A percentile compares a stretch with the other conserved stretches of the same genome.
These are phyloP conservation scores for Bolinopsis microptera DNA, from an alignment of 37 sponge, comb jelly and placozoan species.

Conservation along the genomic window DNA sequence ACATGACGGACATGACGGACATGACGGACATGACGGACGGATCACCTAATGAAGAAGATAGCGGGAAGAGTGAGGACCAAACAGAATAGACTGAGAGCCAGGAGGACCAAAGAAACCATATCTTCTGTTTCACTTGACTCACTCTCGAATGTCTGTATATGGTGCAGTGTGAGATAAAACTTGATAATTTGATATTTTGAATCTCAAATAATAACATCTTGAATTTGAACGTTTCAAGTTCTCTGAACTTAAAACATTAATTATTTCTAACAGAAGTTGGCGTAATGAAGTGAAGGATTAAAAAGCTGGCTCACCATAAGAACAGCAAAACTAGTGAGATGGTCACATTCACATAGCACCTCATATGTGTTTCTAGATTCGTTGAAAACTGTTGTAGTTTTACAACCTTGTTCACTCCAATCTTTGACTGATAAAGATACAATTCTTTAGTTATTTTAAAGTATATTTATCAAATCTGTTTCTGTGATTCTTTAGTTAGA, in stretches of 20 bases:
- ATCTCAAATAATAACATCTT: too few species aligned
- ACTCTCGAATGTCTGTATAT: conserved; percentile 12
- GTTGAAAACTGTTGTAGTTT: neutral
- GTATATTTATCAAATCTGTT: too few species aligned
- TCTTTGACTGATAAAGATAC: neutral
- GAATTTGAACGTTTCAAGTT: too few species aligned
- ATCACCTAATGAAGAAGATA: neutral
- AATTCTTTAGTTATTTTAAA: too few species aligned
- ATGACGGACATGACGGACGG: too few species aligned
- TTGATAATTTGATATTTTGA: too few species aligned
- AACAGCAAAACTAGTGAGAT: neutral
- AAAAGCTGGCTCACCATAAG: neutral
- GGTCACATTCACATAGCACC: neutral
- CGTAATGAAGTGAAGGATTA: too few species aligned
- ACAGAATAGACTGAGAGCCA: neutral
- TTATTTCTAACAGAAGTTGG: too few species aligned
- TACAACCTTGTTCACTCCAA: neutral
- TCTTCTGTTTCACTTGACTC: neutral
- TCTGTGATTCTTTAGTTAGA: too few species aligned
- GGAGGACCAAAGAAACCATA: neutral
- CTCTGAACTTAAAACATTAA: too few species aligned
- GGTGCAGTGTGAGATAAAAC: neutral
- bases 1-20: too few species aligned
- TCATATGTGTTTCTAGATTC: neutral
- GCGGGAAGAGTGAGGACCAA: conserved; percentile 5